phyloP scores from a whole-genome alignment of 2,888 invertebrate species.

The Globia sparganii region DNA sequence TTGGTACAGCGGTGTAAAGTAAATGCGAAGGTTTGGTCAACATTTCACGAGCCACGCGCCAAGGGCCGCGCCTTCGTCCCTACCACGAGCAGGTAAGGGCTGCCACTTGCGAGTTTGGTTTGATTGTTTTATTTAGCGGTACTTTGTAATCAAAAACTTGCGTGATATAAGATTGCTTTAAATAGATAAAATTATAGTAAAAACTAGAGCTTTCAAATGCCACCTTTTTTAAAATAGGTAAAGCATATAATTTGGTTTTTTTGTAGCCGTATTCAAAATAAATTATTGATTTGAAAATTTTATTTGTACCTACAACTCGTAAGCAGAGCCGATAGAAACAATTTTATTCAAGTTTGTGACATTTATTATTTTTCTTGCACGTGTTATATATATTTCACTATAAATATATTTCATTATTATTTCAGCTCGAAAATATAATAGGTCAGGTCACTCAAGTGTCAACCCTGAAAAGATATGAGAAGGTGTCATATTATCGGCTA shows the following conservation, averaged over 20 bases:
- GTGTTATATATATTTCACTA: too few relatives aligned
- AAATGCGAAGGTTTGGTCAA: constrained; percentile 69
- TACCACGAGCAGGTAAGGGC: constrained; percentile 32
- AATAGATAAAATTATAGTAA: not conserved
- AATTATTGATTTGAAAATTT: not conserved
- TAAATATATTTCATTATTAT: too few relatives aligned
- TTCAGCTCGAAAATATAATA: not conserved
- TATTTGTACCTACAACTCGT: not conserved
- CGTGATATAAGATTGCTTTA: not conserved
- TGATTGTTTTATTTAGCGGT: not conserved
- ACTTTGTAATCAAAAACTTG: not conserved
- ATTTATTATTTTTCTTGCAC: too few relatives aligned
- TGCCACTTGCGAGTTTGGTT: not conserved
- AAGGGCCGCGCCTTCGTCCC: constrained; percentile 48
- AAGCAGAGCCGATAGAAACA: too few relatives aligned
- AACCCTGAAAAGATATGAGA: constrained; percentile 46
- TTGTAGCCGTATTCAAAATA: not conserved
- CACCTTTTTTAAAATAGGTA: not conserved
- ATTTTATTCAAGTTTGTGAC: not conserved
- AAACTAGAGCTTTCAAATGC: not conserved
- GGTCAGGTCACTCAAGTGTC: not conserved
- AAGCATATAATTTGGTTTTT: not conserved
- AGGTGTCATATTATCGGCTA: constrained; percentile 56
- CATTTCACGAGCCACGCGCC: constrained; percentile 62
- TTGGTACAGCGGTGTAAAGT: constrained; percentile 12